Base-by-base conservation (phyloP, 2,797 vertebrate genomes). In the Neostethus bicornis region DNA sequence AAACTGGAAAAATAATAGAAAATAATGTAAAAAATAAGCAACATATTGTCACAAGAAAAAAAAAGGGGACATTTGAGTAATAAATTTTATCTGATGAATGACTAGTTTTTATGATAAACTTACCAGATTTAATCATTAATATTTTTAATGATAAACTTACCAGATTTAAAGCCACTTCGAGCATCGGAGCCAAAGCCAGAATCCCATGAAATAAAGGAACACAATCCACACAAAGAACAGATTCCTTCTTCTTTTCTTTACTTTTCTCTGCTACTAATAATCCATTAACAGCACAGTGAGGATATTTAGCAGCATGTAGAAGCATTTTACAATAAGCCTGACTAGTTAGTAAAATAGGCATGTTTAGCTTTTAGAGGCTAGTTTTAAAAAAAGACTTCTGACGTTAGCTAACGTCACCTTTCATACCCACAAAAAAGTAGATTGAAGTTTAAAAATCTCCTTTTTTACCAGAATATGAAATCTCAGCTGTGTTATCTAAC, bases 321-420 rank as follows among this genome's bases (percentile, higher is more conserved):
- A 98, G 82, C 96, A 98, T 97, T 76, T 98, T 98, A 73, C 96
- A 96, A 81, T 98, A 98, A 7, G 97, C 95, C 78, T 98, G 97
- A 1, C 95, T 98, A 5, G 95, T 97, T 73, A 99, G 68, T 73
- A 94, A 96, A 51, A 92, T 82, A 16, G 92, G 90, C 93, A 92
- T 95, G 44, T 69, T 85, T 39, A n/a, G n/a, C n/a, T n/a, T n/a
- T n/a, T 23, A 56, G 54, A 14, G 25, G 55, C 67, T 73, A 46
- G 46, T 51, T 47, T 39, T 46, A 54, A 56, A 60, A 65, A 16
- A n/a, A 47, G 39, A 7, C 21, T 50, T 44, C 19, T 63, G 32
- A 12, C 29, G 70, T 65, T 85, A 86, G 87, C 87, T 79, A 32
- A 50, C 59, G 58, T 45, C 31, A 39, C 63, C 68, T 68, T 25